A percentile compares a stretch with the other conserved stretches of the same genome.
phyloP scores from a whole-genome alignment of 2,888 invertebrate genomes.

The Amphipyra berbera region DNA sequence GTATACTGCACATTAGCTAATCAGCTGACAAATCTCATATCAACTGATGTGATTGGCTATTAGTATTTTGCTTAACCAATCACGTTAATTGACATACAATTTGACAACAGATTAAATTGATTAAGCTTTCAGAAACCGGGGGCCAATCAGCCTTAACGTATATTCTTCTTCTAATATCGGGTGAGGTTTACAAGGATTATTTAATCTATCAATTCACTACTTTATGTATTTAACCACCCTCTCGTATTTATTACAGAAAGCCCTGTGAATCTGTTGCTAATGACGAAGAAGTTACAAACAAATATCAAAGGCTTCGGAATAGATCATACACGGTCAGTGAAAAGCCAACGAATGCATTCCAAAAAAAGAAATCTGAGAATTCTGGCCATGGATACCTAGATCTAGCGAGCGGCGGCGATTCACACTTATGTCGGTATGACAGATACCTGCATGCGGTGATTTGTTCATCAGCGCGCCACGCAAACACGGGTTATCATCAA shows the following conservation, averaged over 20 bases:
- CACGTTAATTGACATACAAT: no score
- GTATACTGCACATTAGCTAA: no score
- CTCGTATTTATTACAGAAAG: slow-evolving; percentile 85
- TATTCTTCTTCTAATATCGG: no score
- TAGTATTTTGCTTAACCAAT: no score
- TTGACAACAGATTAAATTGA: no score
- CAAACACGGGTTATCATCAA: slow-evolving; percentile 85
- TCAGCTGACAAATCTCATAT: no score
- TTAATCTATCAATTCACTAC: no score
- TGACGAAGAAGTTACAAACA: slow-evolving; percentile 79
- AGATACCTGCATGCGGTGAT: slow-evolving; percentile 91
- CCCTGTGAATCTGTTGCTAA: slow-evolving; percentile 82
- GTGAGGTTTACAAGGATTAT: no score
- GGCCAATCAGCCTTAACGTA: no score
- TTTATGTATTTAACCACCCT: not conserved
- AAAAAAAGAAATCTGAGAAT: slow-evolving; percentile 79
- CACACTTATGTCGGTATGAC: slow-evolving; percentile 89
- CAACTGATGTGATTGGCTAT: no score
- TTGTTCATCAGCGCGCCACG: slow-evolving; percentile 88
- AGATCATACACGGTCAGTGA: slow-evolving; percentile 88
- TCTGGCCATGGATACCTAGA: slow-evolving; percentile 90
- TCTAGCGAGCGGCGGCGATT: slow-evolving; percentile 90
- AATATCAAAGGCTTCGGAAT: slow-evolving; percentile 84
- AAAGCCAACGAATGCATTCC: slow-evolving; percentile 82
- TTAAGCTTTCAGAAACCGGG: no score